phyloP scores from a whole-genome alignment of 2,113 vertebrate species.

The Eurystomus gularis region DNA sequence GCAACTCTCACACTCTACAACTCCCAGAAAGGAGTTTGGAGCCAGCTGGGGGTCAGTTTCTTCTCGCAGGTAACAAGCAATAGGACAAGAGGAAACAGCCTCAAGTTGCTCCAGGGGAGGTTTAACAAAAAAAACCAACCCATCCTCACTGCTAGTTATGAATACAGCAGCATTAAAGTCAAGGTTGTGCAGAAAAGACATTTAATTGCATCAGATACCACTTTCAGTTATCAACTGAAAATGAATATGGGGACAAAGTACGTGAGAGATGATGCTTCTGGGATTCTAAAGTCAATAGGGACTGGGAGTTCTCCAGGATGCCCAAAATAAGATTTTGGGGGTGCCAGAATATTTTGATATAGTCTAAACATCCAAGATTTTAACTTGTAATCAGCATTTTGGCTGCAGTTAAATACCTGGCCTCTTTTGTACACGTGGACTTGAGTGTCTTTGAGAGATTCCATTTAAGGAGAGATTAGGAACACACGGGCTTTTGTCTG shows the following conservation, averaged over 20 bases:
- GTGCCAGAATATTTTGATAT: neutral
- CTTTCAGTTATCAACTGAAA: neutral
- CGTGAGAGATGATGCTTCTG: neutral
- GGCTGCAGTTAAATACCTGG: neutral
- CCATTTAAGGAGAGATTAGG: neutral
- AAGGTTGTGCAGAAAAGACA: neutral
- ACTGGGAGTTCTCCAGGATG: neutral
- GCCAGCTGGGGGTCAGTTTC: neutral
- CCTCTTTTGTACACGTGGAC: neutral
- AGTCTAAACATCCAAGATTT: neutral
- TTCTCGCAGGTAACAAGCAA: neutral
- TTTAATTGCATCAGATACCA: neutral
- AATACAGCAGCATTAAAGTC: neutral
- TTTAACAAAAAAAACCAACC: neutral
- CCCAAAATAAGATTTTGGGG: neutral
- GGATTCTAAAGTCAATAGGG: neutral
- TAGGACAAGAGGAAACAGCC: neutral
- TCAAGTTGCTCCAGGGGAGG: neutral
- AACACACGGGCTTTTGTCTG: neutral
- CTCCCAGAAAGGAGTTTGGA: neutral
- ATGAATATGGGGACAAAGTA: neutral
- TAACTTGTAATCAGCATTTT: neutral
- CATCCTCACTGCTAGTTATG: neutral
- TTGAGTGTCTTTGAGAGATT: neutral
- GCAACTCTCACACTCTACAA: neutral